Conservation (phyloP, 1,140 invertebrate genomes). For the Meloidogyne hapla region DNA sequence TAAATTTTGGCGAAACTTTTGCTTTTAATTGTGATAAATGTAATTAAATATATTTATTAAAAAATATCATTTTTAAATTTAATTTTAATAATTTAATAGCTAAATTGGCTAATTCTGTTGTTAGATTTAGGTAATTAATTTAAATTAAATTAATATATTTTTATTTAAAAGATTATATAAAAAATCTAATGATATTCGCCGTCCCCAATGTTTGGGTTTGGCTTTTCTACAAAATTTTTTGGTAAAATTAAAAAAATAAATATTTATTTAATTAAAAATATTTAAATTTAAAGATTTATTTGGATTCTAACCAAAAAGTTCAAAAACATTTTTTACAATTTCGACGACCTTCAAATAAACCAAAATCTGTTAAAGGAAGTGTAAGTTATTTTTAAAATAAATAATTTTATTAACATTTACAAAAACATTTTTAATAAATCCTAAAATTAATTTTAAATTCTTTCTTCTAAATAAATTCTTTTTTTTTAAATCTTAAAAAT, state of each 20-base stretch:
- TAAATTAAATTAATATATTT: not conserved
- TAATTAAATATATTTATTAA: not conserved
- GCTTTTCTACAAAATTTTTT: conserved; percentile 12
- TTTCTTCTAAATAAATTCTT: no score
- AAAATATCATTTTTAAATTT: not conserved
- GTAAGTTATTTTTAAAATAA: not conserved
- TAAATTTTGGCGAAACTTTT: conserved; percentile 27
- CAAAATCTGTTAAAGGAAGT: not conserved
- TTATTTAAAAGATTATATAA: conserved; percentile 11
- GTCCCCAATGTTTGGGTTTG: not conserved
- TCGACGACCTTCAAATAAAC: not conserved
- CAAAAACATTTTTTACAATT: conserved; percentile 24
- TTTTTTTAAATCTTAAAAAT: no score
- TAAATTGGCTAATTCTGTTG: conserved; percentile 18
- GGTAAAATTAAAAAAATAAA: conserved; percentile 4
- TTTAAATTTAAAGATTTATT: not conserved
- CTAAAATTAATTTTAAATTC: no score
- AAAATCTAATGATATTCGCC: not conserved
- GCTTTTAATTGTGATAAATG: conserved; percentile 16
- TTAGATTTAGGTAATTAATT: conserved; percentile 12
- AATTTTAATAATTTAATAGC: conserved; percentile 11
- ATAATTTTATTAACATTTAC: not conserved
- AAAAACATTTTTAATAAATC: no score
- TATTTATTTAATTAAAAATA: no score
- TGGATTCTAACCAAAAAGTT: not conserved